Evolutionary conservation across 2,113 vertebrate genomes (phyloP), one percentile per base, ranked within the genome.

Genomic region (Mohoua ochrocephala): DNA sequence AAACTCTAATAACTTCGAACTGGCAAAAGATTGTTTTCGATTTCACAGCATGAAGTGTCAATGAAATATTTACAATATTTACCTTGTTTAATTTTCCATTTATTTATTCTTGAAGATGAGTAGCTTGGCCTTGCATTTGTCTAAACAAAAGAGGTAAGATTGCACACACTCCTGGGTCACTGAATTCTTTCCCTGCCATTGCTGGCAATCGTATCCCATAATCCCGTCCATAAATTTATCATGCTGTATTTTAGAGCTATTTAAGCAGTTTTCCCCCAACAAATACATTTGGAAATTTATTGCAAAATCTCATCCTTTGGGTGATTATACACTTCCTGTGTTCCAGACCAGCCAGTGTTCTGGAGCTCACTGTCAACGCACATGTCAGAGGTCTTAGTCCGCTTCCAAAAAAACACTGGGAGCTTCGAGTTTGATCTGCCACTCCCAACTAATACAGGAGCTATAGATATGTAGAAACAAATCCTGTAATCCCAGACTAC

Each of bases 11-110:
- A 83, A 74, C 86, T 86, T 90, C 0, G 0, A 95, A 91, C 35
- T 9, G n/a, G 37, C 26, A 63, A 91, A 86, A 84, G 27, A 91
- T 88, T 90, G 84, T 57, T 95, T 95, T 85, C 10, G 37, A 74
- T 94, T 96, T 94, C 82, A 80, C 33, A 47, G 42, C 65, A 60
- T 39, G 47, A 91, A 93, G 26, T 78, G 64, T 69, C 75, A 88
- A 84, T 96, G 47, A 96, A 93, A 94, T 92, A 96, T 95, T 95
- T 96, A 90, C 54, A 60, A 31, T 77, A 96, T 94, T 94, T 92
- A 47, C 88, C 42, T 11, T 73, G 28, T 64, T 93, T 91, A 93
- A 83, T 94, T 96, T 96, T 69, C 82, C 49, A 59, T 90, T 70
- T 95, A 91, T 87, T 96, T 95, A 60, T 87, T 83, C 61, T 73